phyloP scores from a whole-genome alignment of 2,888 invertebrate species.

The Andrena fulva region DNA sequence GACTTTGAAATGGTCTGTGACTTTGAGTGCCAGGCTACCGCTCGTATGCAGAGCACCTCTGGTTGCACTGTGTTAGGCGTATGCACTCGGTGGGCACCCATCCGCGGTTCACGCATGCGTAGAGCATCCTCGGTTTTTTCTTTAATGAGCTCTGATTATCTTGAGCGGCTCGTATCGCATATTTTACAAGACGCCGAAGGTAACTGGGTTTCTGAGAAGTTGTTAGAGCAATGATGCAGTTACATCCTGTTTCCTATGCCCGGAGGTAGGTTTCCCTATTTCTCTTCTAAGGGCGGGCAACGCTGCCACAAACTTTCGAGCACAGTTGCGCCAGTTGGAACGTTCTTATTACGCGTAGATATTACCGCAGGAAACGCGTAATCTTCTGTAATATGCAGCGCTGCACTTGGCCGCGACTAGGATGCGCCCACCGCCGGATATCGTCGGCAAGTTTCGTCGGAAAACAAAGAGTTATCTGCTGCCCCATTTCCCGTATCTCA shows the following conservation, averaged over 20 bases:
- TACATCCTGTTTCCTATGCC: constrained; percentile 3
- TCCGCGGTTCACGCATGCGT: too few relatives aligned
- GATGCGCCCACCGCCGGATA: background rate
- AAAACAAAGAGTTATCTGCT: background rate
- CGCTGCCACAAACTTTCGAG: background rate
- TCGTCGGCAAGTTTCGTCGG: background rate
- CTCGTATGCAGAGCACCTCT: too few relatives aligned
- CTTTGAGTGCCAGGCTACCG: too few relatives aligned
- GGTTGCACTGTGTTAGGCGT: too few relatives aligned
- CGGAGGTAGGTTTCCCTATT: background rate
- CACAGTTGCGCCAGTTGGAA: background rate
- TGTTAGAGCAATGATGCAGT: background rate
- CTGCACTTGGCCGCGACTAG: constrained; percentile 17
- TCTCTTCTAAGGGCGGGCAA: background rate
- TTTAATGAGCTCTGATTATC: too few relatives aligned
- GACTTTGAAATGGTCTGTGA: too few relatives aligned
- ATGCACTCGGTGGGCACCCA: too few relatives aligned
- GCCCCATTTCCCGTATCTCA: background rate
- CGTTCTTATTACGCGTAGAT: constrained; percentile 4
- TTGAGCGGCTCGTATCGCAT: too few relatives aligned
- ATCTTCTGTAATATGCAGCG: constrained; percentile 23
- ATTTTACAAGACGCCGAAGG: too few relatives aligned
- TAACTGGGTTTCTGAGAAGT: background rate
- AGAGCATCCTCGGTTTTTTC: too few relatives aligned
- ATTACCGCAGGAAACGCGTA: constrained; percentile 28